phyloP scores from a whole-genome alignment of 30 jellyfish, hydroid and myxozoan genomes.

The Pelagia noctiluca region DNA sequence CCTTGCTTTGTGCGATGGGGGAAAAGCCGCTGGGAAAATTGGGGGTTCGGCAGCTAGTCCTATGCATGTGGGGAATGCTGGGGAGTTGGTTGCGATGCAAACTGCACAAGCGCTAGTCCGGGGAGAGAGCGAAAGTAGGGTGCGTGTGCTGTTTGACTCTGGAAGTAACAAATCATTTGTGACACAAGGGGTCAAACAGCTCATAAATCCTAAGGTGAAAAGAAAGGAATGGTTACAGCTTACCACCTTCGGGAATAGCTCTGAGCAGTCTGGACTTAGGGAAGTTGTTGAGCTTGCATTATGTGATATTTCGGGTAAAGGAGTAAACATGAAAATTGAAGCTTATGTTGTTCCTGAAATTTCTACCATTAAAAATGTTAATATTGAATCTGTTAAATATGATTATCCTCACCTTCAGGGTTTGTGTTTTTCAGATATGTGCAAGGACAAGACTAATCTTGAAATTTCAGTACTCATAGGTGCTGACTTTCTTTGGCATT shows the following conservation, averaged over 20 bases:
- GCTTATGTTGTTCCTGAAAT: constrained; percentile 38
- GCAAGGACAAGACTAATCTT: constrained; percentile 16
- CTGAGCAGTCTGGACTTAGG: not conserved
- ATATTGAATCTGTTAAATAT: not conserved
- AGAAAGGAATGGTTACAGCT: constrained; percentile 41
- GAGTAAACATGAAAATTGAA: constrained; percentile 15
- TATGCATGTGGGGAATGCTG: constrained; percentile 43
- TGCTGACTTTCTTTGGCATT: constrained; percentile 46
- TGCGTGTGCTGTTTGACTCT: constrained; percentile 44
- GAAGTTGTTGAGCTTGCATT: not conserved
- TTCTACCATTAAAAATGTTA: not conserved
- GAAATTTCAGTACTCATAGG: constrained; percentile 54
- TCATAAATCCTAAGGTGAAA: constrained; percentile 36
- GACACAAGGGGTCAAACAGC: constrained; percentile 22
- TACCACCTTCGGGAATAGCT: constrained; percentile 30
- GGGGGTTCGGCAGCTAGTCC: constrained; percentile 43
- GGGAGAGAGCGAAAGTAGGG: constrained; percentile 59
- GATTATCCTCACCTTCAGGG: not conserved
- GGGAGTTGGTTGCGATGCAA: constrained; percentile 51
- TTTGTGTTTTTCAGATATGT: constrained; percentile 26
- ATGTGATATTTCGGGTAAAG: not conserved
- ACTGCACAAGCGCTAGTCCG: constrained; percentile 62
- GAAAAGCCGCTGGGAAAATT: constrained; percentile 31
- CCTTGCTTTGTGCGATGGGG: constrained; percentile 45
- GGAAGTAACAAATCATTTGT: constrained; percentile 70